Evolutionary conservation across 2,797 vertebrate genomes (phyloP).

Genomic region (Helostoma temminkii): DNA sequence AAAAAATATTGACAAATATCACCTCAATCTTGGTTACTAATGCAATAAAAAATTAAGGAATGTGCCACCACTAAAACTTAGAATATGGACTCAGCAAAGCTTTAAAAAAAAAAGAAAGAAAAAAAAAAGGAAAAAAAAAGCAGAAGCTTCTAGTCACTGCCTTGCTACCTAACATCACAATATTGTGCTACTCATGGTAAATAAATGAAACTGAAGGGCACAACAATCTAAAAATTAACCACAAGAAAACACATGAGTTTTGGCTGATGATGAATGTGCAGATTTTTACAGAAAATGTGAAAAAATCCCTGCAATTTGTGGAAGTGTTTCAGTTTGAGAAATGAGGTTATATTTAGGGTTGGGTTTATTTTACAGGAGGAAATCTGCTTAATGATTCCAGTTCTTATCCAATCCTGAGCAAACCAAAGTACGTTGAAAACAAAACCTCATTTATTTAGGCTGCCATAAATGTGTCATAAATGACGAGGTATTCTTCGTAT

Average conservation of each 20-base stretch:
- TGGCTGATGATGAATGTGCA: slow-evolving; percentile 62
- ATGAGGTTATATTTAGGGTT: slow-evolving; percentile 54
- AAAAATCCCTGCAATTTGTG: slow-evolving; percentile 75
- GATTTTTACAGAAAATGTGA: slow-evolving; percentile 58
- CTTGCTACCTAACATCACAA: slow-evolving; percentile 70
- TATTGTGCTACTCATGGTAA: slow-evolving; percentile 61
- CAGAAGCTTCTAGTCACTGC: slow-evolving; percentile 62
- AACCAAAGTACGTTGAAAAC: slow-evolving; percentile 17
- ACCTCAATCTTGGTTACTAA: slow-evolving; percentile 46
- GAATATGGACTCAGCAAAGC: slow-evolving; percentile 66
- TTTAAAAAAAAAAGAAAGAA: no score
- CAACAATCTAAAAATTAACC: slow-evolving; percentile 62
- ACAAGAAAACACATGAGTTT: slow-evolving; percentile 58
- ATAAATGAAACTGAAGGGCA: slow-evolving; percentile 53
- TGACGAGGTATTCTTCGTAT: slow-evolving; percentile 18
- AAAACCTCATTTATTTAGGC: slow-evolving; percentile 22
- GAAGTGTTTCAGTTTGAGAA: slow-evolving; percentile 57
- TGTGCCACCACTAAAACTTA: slow-evolving; percentile 74
- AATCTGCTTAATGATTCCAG: slow-evolving; percentile 61
- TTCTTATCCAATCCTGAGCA: slow-evolving; percentile 49
- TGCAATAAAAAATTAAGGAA: slow-evolving; percentile 66
- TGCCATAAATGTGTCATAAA: slow-evolving; percentile 25
- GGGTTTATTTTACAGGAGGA: slow-evolving; percentile 31
- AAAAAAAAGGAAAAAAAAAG: no score
- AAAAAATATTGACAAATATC: slow-evolving; percentile 40